These are phyloP conservation scores for Pao palembangensis DNA, from an alignment of 2,113 vertebrate genomes.

Conservation along the genomic window DNA sequence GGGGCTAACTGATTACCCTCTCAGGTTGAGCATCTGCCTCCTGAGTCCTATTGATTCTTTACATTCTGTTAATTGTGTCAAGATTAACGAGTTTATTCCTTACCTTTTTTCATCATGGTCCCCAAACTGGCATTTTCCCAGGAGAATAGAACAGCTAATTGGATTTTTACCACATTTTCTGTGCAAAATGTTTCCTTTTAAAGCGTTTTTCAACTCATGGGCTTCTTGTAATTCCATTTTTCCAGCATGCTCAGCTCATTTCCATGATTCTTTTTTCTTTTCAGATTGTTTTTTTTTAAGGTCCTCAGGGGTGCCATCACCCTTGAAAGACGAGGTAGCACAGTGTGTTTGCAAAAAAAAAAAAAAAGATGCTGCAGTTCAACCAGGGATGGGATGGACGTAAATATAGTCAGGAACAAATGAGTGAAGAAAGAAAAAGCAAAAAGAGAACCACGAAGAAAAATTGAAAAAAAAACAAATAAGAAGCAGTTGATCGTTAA, in stretches of 20 bases:
- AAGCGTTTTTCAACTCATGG: background rate
- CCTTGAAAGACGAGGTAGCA: slow-evolving; percentile 85
- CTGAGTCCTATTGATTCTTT: too few species aligned
- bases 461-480: background rate
- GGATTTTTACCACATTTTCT: slow-evolving; percentile 5
- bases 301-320: slow-evolving; percentile 73
- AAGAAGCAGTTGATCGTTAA: background rate
- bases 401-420: slow-evolving; percentile 1
- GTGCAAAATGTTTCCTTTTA: slow-evolving; percentile 1
- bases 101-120: background rate
- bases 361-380: slow-evolving; percentile 20
- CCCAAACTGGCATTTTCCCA: background rate
- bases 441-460: background rate
- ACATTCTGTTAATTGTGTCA: background rate
- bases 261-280: background rate
- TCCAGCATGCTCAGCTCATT: background rate
- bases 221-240: background rate
- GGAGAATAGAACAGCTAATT: slow-evolving; percentile 1
- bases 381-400: slow-evolving; percentile 3
- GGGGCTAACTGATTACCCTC: too few species aligned
- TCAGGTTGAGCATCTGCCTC: too few species aligned
- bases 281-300: slow-evolving; percentile 19
- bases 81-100: background rate
- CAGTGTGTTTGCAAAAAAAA: slow-evolving; percentile 74
- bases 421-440: background rate